These are phyloP conservation scores for Anneissia japonica DNA, from an alignment of 35 echinoderm and acorn worm species.

Conservation along the genomic window DNA sequence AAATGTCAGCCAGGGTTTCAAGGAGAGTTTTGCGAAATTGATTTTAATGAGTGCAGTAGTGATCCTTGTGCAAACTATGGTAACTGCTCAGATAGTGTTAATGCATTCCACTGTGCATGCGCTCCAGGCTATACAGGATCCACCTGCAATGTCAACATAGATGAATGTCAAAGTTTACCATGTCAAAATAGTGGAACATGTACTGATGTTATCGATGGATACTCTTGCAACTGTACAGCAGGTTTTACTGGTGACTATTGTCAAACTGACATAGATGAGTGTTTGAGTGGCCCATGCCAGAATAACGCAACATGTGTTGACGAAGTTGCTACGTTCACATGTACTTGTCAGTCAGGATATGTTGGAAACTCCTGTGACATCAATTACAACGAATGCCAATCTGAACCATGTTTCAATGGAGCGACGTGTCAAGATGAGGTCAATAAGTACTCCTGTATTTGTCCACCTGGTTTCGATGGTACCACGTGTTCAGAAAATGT, in stretches of 20 bases:
- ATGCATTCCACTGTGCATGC: conserved; percentile 9
- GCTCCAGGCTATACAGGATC: background rate
- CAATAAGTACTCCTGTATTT: background rate
- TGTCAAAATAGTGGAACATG: background rate
- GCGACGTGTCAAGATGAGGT: background rate
- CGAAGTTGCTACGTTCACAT: background rate
- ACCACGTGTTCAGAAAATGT: background rate
- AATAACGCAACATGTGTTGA: background rate
- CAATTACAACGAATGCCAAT: background rate
- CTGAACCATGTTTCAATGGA: background rate
- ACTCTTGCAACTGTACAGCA: background rate
- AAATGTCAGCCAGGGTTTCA: background rate
- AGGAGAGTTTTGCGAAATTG: background rate
- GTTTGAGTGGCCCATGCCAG: background rate
- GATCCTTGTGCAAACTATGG: conserved; percentile 42
- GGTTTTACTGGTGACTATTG: background rate
- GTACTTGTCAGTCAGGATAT: background rate
- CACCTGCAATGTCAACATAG: conserved; percentile 13
- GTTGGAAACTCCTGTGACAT: background rate
- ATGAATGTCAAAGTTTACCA: background rate
- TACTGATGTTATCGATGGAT: background rate
- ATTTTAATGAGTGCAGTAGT: conserved; percentile 47
- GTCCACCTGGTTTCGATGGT: background rate
- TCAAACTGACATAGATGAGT: background rate
- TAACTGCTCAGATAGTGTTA: conserved; percentile 35